Base-by-base conservation (phyloP, 2,797 vertebrate genomes). In the Crocodylus rhombifer region DNA sequence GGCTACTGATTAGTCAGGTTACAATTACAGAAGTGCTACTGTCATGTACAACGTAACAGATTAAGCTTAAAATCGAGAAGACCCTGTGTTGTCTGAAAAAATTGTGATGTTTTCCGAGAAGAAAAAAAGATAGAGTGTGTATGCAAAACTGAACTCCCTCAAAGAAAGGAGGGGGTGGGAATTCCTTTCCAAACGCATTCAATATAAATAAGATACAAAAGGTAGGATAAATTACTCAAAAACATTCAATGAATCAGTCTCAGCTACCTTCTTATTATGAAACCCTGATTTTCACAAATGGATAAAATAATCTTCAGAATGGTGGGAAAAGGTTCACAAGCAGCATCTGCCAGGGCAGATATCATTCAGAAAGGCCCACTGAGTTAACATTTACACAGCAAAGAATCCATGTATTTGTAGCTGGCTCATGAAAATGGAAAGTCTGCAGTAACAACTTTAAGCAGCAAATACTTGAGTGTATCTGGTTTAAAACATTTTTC, bases 271-370 rank as follows among this genome's bases (percentile, higher is more conserved):
- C 74, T 76, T 83, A 77, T 58, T 51, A 78, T 86, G 87, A 77
- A 84, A 85, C 77, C 30, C n/a, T 42, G 17, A 79, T 28, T 61
- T 74, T 28, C 64, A 84, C n/a, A 95, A 61, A 2, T 9, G 1
- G 42, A 82, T 3, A 14, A 60, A 79, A 88, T 57, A 26, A 78
- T 0, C 0, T 69, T 91, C 77, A 88, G 23, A 93, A 84, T 9
- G 21, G 63, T 56, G 51, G 51, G 79, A 95, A 95, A 92, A 91
- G 73, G 25, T 86, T 69, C 82, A 92, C 36, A 83, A 86, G 79
- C 65, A 97, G 71, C 60, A 96, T 90, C 67, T 89, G 57, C 90
- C 56, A 94, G 62, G 84, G 56, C 80, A 97, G 82, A 15, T 86
- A 81, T 6, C 17, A 74, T 89, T 90, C 78, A 92, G 80, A 86